Conservation (phyloP, 2,113 vertebrate species). For the Regulus satrapa region DNA sequence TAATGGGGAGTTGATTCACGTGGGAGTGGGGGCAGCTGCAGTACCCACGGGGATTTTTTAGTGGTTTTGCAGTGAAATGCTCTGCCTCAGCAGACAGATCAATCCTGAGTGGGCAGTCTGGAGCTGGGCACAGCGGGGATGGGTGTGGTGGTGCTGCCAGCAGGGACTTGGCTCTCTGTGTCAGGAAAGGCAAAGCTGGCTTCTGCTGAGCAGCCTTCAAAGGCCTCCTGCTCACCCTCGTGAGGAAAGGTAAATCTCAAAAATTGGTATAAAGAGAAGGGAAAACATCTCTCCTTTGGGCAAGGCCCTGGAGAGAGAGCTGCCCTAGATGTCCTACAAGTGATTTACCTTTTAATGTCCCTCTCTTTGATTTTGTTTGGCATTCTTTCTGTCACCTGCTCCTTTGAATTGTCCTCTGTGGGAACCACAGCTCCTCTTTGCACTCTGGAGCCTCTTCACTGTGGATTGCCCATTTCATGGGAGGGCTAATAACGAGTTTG, state of each 20-base stretch:
- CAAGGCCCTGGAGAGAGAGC: not conserved
- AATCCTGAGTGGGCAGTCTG: not conserved
- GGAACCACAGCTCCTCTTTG: not conserved
- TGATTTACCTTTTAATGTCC: not conserved
- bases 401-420: not conserved
- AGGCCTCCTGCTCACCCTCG: not conserved
- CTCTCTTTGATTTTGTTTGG: not conserved
- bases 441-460: not conserved
- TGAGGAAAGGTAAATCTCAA: not conserved
- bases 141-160: not conserved
- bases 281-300: not conserved
- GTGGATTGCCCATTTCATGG: not conserved
- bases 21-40: not conserved
- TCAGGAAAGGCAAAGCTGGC: not conserved
- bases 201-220: not conserved
- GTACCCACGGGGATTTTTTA: not conserved
- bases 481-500: not conserved
- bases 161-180: not conserved
- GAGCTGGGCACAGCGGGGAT: not conserved
- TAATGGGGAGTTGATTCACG: accelerated
- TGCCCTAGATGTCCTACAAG: not conserved
- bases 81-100: not conserved
- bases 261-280: not conserved
- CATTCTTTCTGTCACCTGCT: not conserved
- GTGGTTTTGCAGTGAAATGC: not conserved